Conservation (phyloP, 2,888 invertebrate species). For the Philopedon plagiatum region DNA sequence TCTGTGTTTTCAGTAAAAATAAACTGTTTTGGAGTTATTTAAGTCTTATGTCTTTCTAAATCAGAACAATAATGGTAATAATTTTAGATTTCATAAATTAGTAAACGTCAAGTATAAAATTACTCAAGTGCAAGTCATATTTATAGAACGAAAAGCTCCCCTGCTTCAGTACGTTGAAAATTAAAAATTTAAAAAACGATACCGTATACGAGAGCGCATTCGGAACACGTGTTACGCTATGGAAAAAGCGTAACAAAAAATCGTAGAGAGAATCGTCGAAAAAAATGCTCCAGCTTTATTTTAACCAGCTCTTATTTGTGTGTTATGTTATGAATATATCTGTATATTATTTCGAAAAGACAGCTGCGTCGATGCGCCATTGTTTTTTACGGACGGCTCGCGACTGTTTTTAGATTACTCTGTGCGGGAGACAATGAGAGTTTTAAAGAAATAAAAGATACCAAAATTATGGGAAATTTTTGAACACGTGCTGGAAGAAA, state of each 20-base stretch:
- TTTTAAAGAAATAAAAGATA: slow-evolving; percentile 42
- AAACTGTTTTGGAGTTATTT: too few species aligned
- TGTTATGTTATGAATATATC: slow-evolving; percentile 48
- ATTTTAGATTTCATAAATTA: slow-evolving; percentile 20
- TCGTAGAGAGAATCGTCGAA: slow-evolving; percentile 50
- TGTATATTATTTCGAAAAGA: slow-evolving; percentile 56
- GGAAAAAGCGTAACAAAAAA: slow-evolving; percentile 51
- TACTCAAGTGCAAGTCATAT: slow-evolving; percentile 31
- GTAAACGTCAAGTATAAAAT: slow-evolving; percentile 19
- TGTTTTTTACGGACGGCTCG: slow-evolving; percentile 58
- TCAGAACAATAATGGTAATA: background rate
- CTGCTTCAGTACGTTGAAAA: slow-evolving; percentile 26
- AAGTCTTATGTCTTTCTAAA: too few species aligned
- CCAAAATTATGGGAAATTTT: background rate
- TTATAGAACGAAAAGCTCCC: slow-evolving; percentile 45
- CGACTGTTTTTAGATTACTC: slow-evolving; percentile 58
- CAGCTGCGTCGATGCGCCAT: slow-evolving; percentile 56
- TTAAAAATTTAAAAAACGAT: slow-evolving; percentile 26
- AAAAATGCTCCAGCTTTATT: slow-evolving; percentile 50
- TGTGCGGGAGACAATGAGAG: slow-evolving; percentile 54
- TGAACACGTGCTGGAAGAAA: slow-evolving; percentile 18
- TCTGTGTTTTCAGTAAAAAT: too few species aligned
- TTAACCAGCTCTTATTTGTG: slow-evolving; percentile 45
- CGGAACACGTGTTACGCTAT: slow-evolving; percentile 55
- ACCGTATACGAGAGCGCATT: slow-evolving; percentile 47